These are phyloP conservation scores for Armadillidium nasatum DNA, from an alignment of 1,140 invertebrate genomes.

Conservation along the genomic window DNA sequence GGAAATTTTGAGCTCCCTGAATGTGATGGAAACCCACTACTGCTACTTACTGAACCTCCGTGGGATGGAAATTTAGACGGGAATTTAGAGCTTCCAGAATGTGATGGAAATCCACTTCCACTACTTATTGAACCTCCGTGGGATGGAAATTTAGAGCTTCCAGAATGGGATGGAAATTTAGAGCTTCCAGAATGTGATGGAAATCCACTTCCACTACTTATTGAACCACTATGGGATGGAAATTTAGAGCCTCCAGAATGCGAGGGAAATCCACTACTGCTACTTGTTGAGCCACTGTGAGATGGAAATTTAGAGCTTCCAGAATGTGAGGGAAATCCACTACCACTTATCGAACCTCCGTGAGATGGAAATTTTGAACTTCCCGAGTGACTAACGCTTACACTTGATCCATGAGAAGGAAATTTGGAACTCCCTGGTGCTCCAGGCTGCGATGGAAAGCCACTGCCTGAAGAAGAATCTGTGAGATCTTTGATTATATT, in stretches of 20 bases:
- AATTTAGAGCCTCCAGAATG: neutral
- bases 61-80: neutral
- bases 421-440: neutral
- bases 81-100: conserved; percentile 1
- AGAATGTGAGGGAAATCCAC: neutral
- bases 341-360: neutral
- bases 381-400: neutral
- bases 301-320: neutral
- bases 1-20: neutral
- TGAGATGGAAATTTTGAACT: neutral
- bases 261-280: neutral
- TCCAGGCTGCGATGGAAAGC: neutral
- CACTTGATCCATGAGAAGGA: neutral
- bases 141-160: neutral
- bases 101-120: neutral
- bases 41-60: neutral
- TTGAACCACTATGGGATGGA: neutral
- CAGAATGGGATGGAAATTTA: neutral
- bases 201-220: neutral
- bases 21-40: too few relatives aligned
- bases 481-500: neutral
- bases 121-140: neutral
- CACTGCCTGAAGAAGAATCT: too few relatives aligned
- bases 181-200: neutral
- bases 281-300: neutral